A percentile compares a stretch with the other conserved stretches of the same genome.
Evolutionary conservation across 1,140 invertebrate species (phyloP).

Genomic region (Pseudomyrmex concolor): DNA sequence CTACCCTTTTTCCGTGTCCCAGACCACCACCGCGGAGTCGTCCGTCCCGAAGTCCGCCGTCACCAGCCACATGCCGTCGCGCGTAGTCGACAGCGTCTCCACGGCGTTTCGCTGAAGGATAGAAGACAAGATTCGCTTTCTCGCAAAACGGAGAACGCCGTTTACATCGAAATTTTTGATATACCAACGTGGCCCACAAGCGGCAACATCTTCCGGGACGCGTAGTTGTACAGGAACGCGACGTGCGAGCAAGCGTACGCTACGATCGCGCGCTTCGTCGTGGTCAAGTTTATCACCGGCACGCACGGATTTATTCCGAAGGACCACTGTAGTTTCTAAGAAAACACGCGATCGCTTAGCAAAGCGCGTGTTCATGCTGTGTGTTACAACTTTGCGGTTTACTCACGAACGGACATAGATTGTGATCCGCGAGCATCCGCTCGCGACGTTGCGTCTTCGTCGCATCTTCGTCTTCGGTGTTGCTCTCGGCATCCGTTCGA

Average conservation of each 20-base stretch:
- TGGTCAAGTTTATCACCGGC: constrained; percentile 85
- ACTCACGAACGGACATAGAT: constrained; percentile 60
- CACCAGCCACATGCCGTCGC: constrained; percentile 84
- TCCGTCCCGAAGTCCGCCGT: constrained; percentile 84
- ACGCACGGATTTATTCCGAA: constrained; percentile 85
- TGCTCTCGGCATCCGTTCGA: not conserved
- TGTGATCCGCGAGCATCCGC: not conserved
- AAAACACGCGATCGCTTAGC: not conserved
- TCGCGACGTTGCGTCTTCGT: not conserved
- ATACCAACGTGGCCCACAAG: constrained; percentile 86
- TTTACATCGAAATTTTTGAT: not conserved
- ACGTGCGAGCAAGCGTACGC: constrained; percentile 86
- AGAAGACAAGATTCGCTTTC: constrained; percentile 24
- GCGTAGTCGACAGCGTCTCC: constrained; percentile 81
- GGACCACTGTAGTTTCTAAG: constrained; percentile 85
- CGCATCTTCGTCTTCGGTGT: not conserved
- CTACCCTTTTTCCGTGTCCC: constrained; percentile 81
- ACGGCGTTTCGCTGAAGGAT: constrained; percentile 83
- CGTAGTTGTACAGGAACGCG: constrained; percentile 86
- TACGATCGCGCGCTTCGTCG: constrained; percentile 78
- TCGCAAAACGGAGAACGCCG: too few species aligned
- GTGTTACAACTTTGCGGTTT: not conserved
- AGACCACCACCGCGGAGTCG: constrained; percentile 86
- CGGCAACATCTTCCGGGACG: constrained; percentile 83
- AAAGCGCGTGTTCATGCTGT: too few species aligned